Conservation (phyloP, 1,140 invertebrate genomes). For the Leptinotarsa texana region DNA sequence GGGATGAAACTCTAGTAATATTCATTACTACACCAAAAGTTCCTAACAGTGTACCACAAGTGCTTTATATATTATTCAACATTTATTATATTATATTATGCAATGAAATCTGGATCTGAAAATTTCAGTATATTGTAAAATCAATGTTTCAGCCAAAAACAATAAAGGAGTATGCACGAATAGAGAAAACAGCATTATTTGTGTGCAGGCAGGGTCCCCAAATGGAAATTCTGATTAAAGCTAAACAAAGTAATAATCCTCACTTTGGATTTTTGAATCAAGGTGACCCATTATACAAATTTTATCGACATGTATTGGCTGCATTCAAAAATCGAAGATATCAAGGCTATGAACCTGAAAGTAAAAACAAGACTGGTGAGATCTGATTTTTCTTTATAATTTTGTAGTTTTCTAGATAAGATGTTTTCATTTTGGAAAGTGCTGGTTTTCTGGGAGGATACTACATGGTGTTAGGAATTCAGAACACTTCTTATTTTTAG, state of each 20-base stretch:
- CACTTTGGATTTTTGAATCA: slow-evolving; percentile 94
- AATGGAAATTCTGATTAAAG: slow-evolving; percentile 98
- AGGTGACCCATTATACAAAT: slow-evolving; percentile 81
- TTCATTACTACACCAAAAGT: too few species aligned
- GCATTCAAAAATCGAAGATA: slow-evolving; percentile 84
- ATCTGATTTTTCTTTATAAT: slow-evolving; percentile 10
- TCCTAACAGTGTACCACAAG: too few species aligned
- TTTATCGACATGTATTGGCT: slow-evolving; percentile 83
- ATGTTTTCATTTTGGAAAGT: too few species aligned
- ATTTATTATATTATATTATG: too few species aligned
- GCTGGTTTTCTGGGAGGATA: too few species aligned
- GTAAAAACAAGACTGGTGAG: slow-evolving; percentile 44
- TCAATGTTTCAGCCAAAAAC: slow-evolving; percentile 77
- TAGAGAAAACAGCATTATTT: slow-evolving; percentile 95
- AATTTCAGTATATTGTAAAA: background rate
- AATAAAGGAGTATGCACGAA: slow-evolving; percentile 89
- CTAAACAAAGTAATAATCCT: slow-evolving; percentile 91
- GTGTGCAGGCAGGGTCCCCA: slow-evolving; percentile 91
- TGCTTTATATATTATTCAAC: too few species aligned
- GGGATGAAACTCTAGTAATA: too few species aligned
- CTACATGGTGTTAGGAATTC: too few species aligned
- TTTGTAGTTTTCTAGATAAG: background rate
- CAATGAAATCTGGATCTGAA: too few species aligned
- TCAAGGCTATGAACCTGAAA: slow-evolving; percentile 30
- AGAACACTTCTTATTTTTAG: too few species aligned